Evolutionary conservation across 2,113 vertebrate genomes (phyloP), one percentile per base, ranked within the genome.

Genomic region (Gnathonemus echidnorhynchus): DNA sequence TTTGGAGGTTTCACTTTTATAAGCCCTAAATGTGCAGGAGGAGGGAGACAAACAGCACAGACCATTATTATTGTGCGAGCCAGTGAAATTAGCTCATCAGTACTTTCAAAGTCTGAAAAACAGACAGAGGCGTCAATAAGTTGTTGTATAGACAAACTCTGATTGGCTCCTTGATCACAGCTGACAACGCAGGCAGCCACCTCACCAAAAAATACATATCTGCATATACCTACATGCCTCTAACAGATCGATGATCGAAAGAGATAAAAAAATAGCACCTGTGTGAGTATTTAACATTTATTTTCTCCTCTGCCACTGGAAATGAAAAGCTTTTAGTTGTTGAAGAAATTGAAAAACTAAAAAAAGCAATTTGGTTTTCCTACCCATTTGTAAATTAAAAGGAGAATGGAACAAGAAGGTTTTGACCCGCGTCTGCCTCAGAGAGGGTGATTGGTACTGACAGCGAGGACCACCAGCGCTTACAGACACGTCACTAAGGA

Each of bases 1-100:
- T 92, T 90, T 90, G 90, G 91, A 94, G 92, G 92, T 93, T 85
- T 85, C 93, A 91, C 88, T 92, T 90, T 88, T 94, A 89, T 94
- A 93, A 94, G 88, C 86, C 91, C 77, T 90, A 93, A 90, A 56
- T 52, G 87, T 92, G 93, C 93, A 80, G 92, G 92, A 58, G 24
- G 80, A 45, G 42, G 80, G 42, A 15, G 13, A 83, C n/a, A 56
- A 53, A 56, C 50, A 39, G 31, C 86, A 87, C n/a, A 39, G 86
- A 27, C 49, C 88, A 90, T 95, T 92, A 92, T 89, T 93, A 90
- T 87, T 87, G 87, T 90, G 85, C 50, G 66, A 93, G 88, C 58
- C 92, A 90, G 83, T 91, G 88, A 92, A 91, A 93, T 87, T 91
- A 93, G n/a, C 89, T 92, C 91, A 90, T 91, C 90, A 91, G 50